A percentile compares a stretch with the other conserved stretches of the same genome.
Evolutionary conservation across 30 jellyfish, hydroid and myxozoan species (phyloP).

Genomic region (Catostylus mosaicus): DNA sequence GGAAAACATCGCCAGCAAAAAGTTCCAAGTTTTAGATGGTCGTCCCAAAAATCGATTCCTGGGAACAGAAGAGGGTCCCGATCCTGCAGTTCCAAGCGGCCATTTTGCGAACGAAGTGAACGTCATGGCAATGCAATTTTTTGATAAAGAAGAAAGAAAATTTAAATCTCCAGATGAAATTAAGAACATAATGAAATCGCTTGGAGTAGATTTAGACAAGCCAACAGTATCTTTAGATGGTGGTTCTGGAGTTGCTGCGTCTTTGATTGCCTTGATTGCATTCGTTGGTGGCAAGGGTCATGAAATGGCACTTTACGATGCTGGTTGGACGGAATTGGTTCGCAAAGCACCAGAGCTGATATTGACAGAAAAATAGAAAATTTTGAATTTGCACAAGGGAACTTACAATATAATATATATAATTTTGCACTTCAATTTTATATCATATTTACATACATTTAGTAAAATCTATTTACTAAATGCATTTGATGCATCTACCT

Average conservation of each 20-base stretch:
- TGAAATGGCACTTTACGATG: constrained; percentile 77
- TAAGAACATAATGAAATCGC: constrained; percentile 14
- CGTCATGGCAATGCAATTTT: constrained; percentile 38
- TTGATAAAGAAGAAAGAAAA: constrained; percentile 34
- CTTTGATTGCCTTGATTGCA: constrained; percentile 62
- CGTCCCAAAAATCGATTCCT: constrained; percentile 57
- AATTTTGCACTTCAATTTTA: no score
- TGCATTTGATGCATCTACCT: no score
- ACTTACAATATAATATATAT: no score
- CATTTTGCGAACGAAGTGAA: constrained; percentile 71
- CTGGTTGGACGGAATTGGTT: constrained; percentile 88
- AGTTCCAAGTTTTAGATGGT: constrained; percentile 82
- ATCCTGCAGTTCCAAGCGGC: constrained; percentile 64
- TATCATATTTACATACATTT: no score
- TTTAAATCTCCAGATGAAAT: constrained; percentile 44
- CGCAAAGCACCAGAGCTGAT: constrained; percentile 48
- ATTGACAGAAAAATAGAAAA: background rate
- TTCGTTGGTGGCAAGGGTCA: constrained; percentile 46
- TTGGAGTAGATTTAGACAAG: constrained; percentile 54
- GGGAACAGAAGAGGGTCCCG: constrained; percentile 62
- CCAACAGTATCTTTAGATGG: constrained; percentile 64
- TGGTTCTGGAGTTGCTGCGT: constrained; percentile 84
- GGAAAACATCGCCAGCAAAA: constrained; percentile 25
- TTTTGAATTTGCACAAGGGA: no score
- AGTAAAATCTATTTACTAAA: no score